Evolutionary conservation across 2,888 invertebrate species (phyloP).

Genomic region (Balanococcus diminutus): DNA sequence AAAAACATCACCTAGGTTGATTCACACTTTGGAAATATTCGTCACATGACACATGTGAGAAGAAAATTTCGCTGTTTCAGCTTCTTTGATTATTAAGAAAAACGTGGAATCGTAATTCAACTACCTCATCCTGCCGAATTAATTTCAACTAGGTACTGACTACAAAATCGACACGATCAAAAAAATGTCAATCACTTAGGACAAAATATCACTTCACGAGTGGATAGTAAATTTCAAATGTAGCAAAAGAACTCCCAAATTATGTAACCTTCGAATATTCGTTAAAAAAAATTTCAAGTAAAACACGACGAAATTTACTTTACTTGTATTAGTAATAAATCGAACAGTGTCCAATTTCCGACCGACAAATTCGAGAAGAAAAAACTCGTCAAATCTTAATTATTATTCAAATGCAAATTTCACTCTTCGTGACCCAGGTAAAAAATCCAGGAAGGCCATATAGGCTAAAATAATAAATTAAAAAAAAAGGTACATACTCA

Average conservation of each 20-base stretch:
- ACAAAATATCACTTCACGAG: too few species aligned
- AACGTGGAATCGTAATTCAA: background rate
- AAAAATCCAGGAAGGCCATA: background rate
- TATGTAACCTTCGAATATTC: background rate
- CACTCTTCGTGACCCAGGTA: slow-evolving; percentile 8
- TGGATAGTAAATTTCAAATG: too few species aligned
- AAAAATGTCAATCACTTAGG: background rate
- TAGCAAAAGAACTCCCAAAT: background rate
- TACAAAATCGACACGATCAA: background rate
- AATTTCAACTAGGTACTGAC: too few species aligned
- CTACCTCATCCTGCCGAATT: background rate
- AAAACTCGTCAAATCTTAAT: background rate
- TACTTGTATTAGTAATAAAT: background rate
- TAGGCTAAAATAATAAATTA: background rate
- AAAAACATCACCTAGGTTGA: background rate
- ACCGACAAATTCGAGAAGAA: background rate
- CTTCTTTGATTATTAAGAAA: background rate
- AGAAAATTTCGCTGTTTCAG: background rate
- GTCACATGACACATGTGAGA: background rate
- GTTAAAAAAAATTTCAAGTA: background rate
- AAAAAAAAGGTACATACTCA: background rate
- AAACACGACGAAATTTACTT: background rate
- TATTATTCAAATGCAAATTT: slow-evolving; percentile 33
- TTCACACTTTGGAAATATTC: background rate
- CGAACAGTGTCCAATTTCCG: background rate